phyloP scores from a whole-genome alignment of 2,113 vertebrate genomes.

The Procapra przewalskii region DNA sequence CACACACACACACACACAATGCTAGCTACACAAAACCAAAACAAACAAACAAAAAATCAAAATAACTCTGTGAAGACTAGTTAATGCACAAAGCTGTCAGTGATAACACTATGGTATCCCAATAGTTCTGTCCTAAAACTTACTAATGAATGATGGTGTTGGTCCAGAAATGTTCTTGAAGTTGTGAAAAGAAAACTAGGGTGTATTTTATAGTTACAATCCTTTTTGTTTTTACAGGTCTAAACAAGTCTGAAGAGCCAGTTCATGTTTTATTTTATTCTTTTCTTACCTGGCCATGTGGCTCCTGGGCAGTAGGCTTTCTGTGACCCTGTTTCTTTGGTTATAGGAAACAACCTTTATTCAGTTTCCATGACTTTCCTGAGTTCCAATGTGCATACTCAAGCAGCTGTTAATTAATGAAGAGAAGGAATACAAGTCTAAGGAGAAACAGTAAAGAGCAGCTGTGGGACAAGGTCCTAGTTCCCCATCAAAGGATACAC shows the following conservation, averaged over 20 bases:
- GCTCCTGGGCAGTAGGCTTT: not conserved
- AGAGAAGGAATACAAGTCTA: not conserved
- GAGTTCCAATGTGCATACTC: not conserved
- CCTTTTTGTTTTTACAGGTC: not conserved
- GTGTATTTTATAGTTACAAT: not conserved
- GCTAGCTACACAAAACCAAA: not conserved
- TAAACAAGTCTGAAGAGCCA: not conserved
- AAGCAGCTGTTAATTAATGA: not conserved
- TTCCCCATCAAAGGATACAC: not conserved
- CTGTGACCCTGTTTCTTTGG: not conserved
- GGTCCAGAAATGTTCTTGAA: not conserved
- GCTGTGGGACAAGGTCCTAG: not conserved
- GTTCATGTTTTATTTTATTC: not conserved
- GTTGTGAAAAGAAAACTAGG: not conserved
- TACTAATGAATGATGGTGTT: not conserved
- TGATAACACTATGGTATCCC: not conserved
- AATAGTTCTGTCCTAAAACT: not conserved
- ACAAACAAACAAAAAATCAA: not conserved
- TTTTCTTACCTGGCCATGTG: not conserved
- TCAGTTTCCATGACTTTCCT: not conserved
- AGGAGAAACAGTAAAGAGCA: not conserved
- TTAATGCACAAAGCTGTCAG: not conserved
- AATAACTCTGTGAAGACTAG: not conserved
- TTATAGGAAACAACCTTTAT: not conserved
- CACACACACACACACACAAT: not conserved